A percentile compares a stretch with the other conserved stretches of the same genome.
phyloP scores from a whole-genome alignment of 2,113 vertebrate species.

The Raja brachyura region DNA sequence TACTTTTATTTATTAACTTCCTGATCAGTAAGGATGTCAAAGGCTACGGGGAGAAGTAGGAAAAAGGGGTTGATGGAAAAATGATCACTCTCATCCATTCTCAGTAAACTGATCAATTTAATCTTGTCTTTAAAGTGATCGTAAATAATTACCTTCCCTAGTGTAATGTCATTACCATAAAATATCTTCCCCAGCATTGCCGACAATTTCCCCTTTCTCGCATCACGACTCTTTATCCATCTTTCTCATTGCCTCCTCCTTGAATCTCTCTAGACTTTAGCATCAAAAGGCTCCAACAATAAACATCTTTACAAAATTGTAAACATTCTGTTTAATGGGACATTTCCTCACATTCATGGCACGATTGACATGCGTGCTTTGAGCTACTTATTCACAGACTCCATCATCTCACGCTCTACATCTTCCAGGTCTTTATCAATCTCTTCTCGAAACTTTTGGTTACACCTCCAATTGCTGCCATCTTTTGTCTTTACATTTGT shows the following conservation, averaged over 20 bases:
- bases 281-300: background rate
- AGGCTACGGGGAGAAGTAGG: too few species aligned
- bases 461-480: background rate
- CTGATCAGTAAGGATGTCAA: too few species aligned
- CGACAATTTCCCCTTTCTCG: background rate
- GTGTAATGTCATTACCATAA: background rate
- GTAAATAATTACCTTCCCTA: background rate
- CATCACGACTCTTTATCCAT: background rate
- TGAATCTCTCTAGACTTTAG: background rate
- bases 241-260: background rate
- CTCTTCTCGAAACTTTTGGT: background rate
- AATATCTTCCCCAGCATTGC: background rate
- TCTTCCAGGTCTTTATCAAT: too few species aligned
- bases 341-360: background rate
- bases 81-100: background rate
- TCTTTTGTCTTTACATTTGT: too few species aligned
- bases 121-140: background rate
- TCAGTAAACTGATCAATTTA: background rate
- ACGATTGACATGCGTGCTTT: background rate
- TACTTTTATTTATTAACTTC: background rate
- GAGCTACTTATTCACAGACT: background rate
- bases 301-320: background rate
- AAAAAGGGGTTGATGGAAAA: too few species aligned
- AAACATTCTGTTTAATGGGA: background rate
- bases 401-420: too few species aligned